phyloP scores from a whole-genome alignment of 2,797 vertebrate species.

The Parotocinclus haroldoi region DNA sequence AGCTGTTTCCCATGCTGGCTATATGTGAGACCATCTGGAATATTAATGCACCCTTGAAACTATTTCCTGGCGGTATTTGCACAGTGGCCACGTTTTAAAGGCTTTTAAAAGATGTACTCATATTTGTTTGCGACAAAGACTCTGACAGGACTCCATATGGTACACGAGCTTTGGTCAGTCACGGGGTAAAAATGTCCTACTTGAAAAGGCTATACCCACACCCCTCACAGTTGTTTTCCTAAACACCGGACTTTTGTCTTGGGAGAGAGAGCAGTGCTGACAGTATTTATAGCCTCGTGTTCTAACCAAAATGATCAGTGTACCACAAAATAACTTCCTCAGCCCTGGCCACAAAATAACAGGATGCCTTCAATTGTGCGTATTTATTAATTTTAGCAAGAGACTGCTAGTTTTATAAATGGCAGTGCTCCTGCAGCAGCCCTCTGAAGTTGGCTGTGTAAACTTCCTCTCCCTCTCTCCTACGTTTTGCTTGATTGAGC shows the following conservation, averaged over 20 bases:
- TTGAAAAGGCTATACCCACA: constrained; percentile 19
- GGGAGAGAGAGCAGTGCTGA: constrained; percentile 61
- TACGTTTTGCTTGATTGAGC: constrained; percentile 26
- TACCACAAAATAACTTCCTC: constrained; percentile 81
- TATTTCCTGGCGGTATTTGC: constrained; percentile 62
- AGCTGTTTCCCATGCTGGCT: constrained; percentile 61
- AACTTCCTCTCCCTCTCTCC: constrained; percentile 67
- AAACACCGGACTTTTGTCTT: constrained; percentile 67
- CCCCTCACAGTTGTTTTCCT: constrained; percentile 63
- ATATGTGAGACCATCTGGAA: constrained; percentile 71
- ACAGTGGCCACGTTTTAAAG: constrained; percentile 57
- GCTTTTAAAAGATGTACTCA: constrained; percentile 23
- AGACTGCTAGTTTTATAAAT: constrained; percentile 72
- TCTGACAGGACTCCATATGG: constrained; percentile 9
- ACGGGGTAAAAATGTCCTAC: constrained; percentile 4
- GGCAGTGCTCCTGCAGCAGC: constrained; percentile 61
- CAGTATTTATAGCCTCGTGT: constrained; percentile 78
- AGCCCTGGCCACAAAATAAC: constrained; percentile 76
- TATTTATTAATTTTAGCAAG: constrained; percentile 77
- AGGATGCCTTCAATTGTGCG: constrained; percentile 80
- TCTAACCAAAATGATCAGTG: constrained; percentile 80
- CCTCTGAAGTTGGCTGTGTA: constrained; percentile 62
- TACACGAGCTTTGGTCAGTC: constrained; percentile 8
- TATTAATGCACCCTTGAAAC: constrained; percentile 70
- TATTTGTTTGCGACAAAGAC: constrained; percentile 21